Conservation (phyloP, 2,797 vertebrate species). For the Sebastes oblongus region DNA sequence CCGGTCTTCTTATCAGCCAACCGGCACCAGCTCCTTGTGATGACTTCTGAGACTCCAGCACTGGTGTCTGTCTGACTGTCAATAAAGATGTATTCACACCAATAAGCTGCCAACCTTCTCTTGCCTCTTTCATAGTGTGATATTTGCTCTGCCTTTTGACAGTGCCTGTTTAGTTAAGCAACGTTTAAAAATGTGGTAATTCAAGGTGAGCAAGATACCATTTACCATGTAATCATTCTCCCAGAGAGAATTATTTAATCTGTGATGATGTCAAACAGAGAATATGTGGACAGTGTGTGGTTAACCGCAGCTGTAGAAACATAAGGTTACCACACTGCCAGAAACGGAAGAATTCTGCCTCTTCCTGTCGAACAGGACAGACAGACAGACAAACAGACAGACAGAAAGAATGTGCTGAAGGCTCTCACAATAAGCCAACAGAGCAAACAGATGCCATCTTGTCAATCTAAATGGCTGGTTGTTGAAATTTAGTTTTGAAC, state of each 20-base stretch:
- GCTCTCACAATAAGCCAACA: not conserved
- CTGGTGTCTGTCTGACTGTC: not conserved
- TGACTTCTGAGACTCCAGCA: not conserved
- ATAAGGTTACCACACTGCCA: not conserved
- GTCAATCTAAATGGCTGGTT: not conserved
- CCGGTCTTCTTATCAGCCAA: not conserved
- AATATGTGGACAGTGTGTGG: slow-evolving; percentile 2
- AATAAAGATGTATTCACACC: not conserved
- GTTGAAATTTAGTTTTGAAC: not conserved
- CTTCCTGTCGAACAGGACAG: not conserved
- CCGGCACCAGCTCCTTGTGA: not conserved
- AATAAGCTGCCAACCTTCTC: not conserved
- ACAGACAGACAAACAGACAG: not conserved
- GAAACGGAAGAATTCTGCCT: not conserved
- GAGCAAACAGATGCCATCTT: not conserved
- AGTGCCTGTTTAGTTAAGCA: not conserved
- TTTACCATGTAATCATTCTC: not conserved
- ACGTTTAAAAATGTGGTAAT: not conserved
- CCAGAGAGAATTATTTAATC: not conserved
- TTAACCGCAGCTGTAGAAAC: not conserved
- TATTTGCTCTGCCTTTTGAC: no score
- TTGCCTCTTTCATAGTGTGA: no score
- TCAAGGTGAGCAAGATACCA: not conserved
- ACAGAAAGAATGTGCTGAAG: not conserved
- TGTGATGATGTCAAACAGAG: not conserved